Conservation (phyloP, 2,113 vertebrate genomes). For the Elachura formosa region DNA sequence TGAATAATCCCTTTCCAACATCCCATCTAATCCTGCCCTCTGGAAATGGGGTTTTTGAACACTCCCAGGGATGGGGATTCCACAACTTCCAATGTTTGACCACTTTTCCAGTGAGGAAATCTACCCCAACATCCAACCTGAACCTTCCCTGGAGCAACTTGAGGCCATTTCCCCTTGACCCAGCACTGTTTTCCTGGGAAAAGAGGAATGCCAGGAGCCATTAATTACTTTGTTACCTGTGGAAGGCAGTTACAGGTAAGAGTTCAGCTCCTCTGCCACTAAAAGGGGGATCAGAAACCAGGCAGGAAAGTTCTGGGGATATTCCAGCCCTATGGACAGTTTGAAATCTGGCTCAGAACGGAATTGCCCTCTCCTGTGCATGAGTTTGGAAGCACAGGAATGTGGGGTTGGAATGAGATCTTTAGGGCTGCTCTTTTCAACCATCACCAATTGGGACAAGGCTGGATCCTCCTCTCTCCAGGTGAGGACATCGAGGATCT, state of each 20-base stretch:
- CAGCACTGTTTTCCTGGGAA: not conserved
- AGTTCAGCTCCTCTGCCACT: not conserved
- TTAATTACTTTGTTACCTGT: not conserved
- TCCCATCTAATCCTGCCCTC: not conserved
- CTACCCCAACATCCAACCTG: not conserved
- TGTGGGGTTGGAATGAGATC: not conserved
- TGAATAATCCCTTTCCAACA: not conserved
- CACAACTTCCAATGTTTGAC: not conserved
- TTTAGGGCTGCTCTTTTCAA: not conserved
- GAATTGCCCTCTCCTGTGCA: not conserved
- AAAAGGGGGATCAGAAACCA: not conserved
- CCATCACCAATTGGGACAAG: not conserved
- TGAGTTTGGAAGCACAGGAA: not conserved
- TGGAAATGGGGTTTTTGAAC: not conserved
- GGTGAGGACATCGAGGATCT: accelerated
- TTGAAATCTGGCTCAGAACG: not conserved
- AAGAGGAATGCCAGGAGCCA: not conserved
- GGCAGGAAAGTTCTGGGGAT: not conserved
- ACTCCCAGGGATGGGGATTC: not conserved
- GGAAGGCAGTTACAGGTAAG: not conserved
- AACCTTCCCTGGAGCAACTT: no score
- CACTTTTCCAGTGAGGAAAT: not conserved
- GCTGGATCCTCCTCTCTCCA: not conserved
- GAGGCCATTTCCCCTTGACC: not conserved
- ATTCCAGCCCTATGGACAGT: not conserved